These are phyloP conservation scores for Bubo blakistoni DNA, from an alignment of 2,113 vertebrate species.

Conservation along the genomic window DNA sequence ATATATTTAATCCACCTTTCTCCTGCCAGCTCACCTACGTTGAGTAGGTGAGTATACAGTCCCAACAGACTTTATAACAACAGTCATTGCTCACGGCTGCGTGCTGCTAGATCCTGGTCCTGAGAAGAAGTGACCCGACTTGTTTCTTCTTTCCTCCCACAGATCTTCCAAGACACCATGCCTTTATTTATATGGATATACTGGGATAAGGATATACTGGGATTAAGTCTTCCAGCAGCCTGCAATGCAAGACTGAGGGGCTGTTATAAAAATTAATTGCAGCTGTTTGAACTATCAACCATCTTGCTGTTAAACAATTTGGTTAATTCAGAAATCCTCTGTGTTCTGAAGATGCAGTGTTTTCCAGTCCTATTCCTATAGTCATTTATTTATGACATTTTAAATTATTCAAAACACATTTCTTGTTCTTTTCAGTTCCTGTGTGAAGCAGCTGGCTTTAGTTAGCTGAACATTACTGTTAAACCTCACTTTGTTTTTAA, in stretches of 20 bases:
- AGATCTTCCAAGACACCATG: neutral
- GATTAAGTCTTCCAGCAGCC: neutral
- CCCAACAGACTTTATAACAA: fast-evolving
- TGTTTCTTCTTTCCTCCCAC: neutral
- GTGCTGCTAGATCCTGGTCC: neutral
- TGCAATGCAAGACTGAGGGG: neutral
- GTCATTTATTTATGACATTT: neutral
- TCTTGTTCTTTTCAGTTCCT: neutral
- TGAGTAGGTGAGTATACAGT: too few relatives aligned
- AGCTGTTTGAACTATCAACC: neutral
- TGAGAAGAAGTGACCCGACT: neutral
- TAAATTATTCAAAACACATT: conserved; percentile 26
- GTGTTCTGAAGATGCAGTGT: neutral
- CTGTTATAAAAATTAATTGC: neutral
- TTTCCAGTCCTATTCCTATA: neutral
- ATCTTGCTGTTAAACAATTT: neutral
- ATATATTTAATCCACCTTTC: neutral
- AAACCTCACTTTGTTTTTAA: neutral
- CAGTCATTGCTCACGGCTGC: neutral
- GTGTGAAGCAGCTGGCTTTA: conserved; percentile 5
- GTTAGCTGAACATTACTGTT: conserved; percentile 1
- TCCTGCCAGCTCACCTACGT: neutral
- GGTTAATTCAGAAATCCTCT: neutral
- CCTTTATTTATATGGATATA: neutral
- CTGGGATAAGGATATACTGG: neutral